phyloP scores from a whole-genome alignment of 35 echinoderm and acorn worm species.

The Diadema setosum region DNA sequence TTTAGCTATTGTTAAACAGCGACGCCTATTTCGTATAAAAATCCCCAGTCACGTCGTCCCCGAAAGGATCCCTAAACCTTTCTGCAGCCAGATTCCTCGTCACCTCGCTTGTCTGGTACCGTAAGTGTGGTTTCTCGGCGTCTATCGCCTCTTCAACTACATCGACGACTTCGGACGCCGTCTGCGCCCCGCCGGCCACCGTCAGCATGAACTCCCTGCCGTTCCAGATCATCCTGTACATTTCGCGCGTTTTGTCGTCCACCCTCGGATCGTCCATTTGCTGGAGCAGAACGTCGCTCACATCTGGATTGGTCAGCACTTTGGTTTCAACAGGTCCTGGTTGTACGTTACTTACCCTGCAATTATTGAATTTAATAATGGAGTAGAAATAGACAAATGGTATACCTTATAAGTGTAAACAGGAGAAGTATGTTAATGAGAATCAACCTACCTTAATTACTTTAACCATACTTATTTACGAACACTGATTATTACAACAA shows the following conservation, averaged over 20 bases:
- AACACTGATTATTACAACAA: not conserved
- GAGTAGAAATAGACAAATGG: not conserved
- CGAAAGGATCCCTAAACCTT: not conserved
- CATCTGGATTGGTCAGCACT: not conserved
- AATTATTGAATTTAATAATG: too few species aligned
- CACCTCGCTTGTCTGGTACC: not conserved
- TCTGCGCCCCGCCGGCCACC: not conserved
- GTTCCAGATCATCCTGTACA: not conserved
- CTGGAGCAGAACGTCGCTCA: not conserved
- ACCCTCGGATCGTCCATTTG: not conserved
- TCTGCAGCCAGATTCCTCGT: not conserved
- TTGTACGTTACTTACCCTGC: not conserved
- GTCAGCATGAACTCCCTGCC: not conserved
- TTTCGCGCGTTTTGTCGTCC: not conserved
- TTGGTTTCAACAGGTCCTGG: constrained; percentile 7
- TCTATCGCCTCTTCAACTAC: not conserved
- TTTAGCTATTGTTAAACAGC: too few species aligned
- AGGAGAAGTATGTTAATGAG: too few species aligned
- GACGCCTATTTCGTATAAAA: too few species aligned
- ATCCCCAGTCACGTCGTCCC: too few species aligned
- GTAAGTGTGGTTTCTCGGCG: constrained; percentile 6
- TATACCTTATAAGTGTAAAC: too few species aligned
- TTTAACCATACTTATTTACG: not conserved
- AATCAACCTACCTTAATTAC: not conserved
- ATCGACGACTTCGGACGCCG: not conserved